Percentiles rank a stretch among this genome's conserved stretches.
phyloP scores from a whole-genome alignment of 2,113 vertebrate genomes.

The Nyctereutes procyonoides region DNA sequence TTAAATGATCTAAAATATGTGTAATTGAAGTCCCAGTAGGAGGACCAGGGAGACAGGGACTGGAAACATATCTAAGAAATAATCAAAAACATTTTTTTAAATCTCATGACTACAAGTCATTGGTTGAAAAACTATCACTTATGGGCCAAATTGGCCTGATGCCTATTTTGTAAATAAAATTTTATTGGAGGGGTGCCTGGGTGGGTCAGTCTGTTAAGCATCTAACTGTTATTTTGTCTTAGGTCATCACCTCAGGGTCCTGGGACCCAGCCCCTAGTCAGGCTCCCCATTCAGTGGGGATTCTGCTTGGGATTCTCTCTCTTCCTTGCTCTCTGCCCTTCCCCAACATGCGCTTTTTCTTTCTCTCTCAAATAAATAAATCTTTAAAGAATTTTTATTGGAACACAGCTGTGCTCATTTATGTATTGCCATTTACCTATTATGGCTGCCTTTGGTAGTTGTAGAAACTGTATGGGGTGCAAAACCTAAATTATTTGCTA shows the following conservation, averaged over 20 bases:
- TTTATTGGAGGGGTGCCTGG: not conserved
- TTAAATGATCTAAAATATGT: not conserved
- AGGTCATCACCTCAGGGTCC: not conserved
- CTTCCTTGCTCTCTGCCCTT: not conserved
- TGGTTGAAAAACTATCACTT: not conserved
- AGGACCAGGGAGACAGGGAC: not conserved
- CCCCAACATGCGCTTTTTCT: rapidly evolving
- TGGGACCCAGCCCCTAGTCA: not conserved
- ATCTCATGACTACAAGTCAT: not conserved
- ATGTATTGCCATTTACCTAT: not conserved
- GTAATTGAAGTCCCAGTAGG: not conserved
- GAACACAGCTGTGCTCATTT: not conserved
- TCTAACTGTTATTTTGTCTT: not conserved
- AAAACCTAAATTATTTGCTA: not conserved
- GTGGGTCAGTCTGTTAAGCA: not conserved
- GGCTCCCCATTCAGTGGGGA: not conserved
- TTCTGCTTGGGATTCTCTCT: not conserved
- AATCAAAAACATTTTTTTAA: not conserved
- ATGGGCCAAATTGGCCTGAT: not conserved
- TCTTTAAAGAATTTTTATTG: not conserved
- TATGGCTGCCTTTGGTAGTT: not conserved
- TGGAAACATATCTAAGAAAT: not conserved
- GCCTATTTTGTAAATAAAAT: not conserved
- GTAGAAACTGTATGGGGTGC: not conserved
- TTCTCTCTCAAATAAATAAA: not conserved